These are phyloP conservation scores for Linurgus olivaceus DNA, from an alignment of 2,797 vertebrate genomes.

Conservation along the genomic window DNA sequence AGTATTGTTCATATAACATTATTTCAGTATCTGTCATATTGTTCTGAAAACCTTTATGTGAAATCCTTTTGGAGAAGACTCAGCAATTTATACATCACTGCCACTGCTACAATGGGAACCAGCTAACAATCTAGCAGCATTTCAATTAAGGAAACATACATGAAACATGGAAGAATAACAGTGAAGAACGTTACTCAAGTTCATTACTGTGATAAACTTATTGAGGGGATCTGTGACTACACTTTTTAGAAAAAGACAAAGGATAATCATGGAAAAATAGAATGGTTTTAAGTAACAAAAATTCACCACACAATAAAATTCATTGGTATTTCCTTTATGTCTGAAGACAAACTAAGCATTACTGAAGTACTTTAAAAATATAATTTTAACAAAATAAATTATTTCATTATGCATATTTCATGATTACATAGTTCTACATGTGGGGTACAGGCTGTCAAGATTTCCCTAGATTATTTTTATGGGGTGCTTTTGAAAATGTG, in stretches of 20 bases:
- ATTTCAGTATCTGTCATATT: neutral
- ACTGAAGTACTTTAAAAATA: neutral
- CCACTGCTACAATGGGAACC: neutral
- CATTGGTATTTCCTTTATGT: neutral
- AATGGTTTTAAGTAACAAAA: neutral
- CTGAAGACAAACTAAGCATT: neutral
- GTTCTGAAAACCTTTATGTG: neutral
- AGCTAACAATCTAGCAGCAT: neutral
- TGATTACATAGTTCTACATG: neutral
- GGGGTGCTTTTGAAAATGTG: neutral
- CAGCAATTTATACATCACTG: neutral
- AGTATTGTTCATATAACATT: neutral
- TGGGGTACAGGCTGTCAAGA: neutral
- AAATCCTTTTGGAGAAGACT: neutral
- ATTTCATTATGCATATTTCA: neutral
- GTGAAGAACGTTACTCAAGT: neutral
- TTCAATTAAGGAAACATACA: neutral
- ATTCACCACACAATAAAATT: neutral
- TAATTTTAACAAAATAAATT: neutral
- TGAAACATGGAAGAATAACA: neutral
- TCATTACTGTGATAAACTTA: neutral
- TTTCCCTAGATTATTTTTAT: neutral
- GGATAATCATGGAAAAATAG: neutral
- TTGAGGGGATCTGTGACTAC: neutral
- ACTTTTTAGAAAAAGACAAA: neutral